A percentile compares a stretch with the other conserved stretches of the same genome.
Evolutionary conservation across 2,888 invertebrate genomes (phyloP).

Genomic region (Pediacus dermestoides): DNA sequence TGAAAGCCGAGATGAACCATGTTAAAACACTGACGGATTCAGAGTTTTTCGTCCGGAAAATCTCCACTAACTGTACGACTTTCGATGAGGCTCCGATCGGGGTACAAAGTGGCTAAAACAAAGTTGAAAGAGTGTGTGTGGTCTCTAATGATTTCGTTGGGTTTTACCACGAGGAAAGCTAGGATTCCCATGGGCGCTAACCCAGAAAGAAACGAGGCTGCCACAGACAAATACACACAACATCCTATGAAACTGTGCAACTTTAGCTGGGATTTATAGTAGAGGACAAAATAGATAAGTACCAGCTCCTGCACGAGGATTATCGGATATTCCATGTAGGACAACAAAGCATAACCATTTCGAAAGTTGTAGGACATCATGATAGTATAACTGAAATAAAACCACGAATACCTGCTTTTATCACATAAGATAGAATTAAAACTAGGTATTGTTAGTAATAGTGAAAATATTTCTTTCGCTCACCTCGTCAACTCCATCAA

Average conservation of each 20-base stretch:
- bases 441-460: constrained; percentile 8
- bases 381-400: constrained; percentile 68
- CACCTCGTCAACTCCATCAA: constrained; percentile 70
- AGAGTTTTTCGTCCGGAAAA: constrained; percentile 66
- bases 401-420: constrained; percentile 6
- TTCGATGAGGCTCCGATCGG: constrained; percentile 83
- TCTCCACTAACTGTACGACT: constrained; percentile 72
- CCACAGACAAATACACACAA: constrained; percentile 49
- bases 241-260: constrained; percentile 43
- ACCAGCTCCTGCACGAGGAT: constrained; percentile 72
- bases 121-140: constrained; percentile 10
- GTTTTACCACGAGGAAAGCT: constrained; percentile 64
- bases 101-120: constrained; percentile 66
- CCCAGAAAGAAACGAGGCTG: constrained; percentile 50
- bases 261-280: constrained; percentile 61
- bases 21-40: constrained; percentile 74
- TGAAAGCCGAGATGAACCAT: constrained; percentile 78
- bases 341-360: constrained; percentile 68
- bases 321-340: constrained; percentile 82
- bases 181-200: constrained; percentile 54
- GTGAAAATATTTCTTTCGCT: constrained; percentile 10
- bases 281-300: constrained; percentile 67
- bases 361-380: constrained; percentile 77
- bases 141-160: not conserved
- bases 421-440: constrained; percentile 2